Evolutionary conservation across 2,113 vertebrate species (phyloP).

Genomic region (Oryzias celebensis): DNA sequence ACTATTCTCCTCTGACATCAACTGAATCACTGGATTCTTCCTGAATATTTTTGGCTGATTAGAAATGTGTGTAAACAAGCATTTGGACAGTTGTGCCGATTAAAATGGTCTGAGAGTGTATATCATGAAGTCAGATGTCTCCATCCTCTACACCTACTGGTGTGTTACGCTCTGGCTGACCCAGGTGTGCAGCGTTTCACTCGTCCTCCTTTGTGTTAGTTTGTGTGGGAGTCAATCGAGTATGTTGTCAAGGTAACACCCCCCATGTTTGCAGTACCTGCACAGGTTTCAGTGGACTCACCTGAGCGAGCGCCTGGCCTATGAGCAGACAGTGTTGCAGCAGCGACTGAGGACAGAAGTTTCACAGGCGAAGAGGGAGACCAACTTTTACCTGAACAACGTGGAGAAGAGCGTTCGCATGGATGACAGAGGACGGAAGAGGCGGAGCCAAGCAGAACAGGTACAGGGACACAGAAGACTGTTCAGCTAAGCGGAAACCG

Average conservation of each 20-base stretch:
- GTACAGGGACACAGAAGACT: conserved; percentile 14
- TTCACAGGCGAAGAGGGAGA: conserved; percentile 88
- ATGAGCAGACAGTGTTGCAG: conserved; percentile 83
- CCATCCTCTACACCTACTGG: too few relatives aligned
- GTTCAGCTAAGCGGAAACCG: background rate
- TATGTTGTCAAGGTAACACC: background rate
- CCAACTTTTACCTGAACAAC: conserved; percentile 86
- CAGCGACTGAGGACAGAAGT: conserved; percentile 86
- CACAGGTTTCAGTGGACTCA: conserved; percentile 91
- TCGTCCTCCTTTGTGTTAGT: background rate
- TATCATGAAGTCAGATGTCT: too few relatives aligned
- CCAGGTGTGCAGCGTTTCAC: too few relatives aligned
- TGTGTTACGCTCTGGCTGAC: too few relatives aligned
- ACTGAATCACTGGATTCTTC: too few relatives aligned
- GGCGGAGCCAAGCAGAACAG: conserved; percentile 40
- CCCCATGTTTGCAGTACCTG: conserved; percentile 76
- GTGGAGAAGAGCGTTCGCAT: conserved; percentile 84
- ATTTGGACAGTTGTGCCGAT: too few relatives aligned
- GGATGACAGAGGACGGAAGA: conserved; percentile 66
- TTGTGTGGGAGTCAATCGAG: background rate
- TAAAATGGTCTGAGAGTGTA: too few relatives aligned
- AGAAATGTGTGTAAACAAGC: too few relatives aligned
- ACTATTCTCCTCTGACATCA: too few relatives aligned
- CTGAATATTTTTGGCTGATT: too few relatives aligned
- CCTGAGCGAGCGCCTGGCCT: conserved; percentile 86